These are phyloP conservation scores for Lucifuga dentata DNA, from an alignment of 2,113 vertebrate genomes.

Conservation along the genomic window DNA sequence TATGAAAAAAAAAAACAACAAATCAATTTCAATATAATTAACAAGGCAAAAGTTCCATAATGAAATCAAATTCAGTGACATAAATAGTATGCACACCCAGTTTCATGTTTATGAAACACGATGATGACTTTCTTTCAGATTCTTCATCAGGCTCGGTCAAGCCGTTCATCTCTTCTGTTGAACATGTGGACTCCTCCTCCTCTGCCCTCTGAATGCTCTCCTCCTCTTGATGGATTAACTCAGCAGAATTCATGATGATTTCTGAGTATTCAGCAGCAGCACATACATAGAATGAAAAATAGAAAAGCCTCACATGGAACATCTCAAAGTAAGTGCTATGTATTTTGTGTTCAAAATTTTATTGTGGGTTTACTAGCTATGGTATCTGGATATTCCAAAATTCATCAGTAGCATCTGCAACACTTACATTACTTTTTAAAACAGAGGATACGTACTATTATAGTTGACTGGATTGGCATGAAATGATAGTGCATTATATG, in stretches of 20 bases:
- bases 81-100: too few relatives aligned
- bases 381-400: too few relatives aligned
- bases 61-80: too few relatives aligned
- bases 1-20: conserved; percentile 41
- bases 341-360: background rate
- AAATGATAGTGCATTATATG: background rate
- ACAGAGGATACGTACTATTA: too few relatives aligned
- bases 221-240: conserved; percentile 84
- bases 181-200: conserved; percentile 81
- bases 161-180: conserved; percentile 7
- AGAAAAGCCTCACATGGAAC: background rate
- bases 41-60: background rate
- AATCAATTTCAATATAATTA: background rate
- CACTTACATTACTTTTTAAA: too few relatives aligned
- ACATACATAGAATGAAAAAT: background rate
- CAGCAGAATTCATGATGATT: conserved; percentile 68
- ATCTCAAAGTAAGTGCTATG: background rate
- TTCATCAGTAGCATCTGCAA: too few relatives aligned
- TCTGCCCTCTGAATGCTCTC: conserved; percentile 83
- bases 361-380: too few relatives aligned
- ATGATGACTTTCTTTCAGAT: conserved; percentile 47
- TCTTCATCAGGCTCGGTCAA: conserved; percentile 38
- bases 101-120: background rate
- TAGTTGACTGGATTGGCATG: too few relatives aligned
- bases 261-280: conserved; percentile 29